A percentile compares a stretch with the other conserved stretches of the same genome.
These are phyloP conservation scores for Pristionchus fissidentatus DNA, from an alignment of 2,888 invertebrate species.

Conservation along the genomic window DNA sequence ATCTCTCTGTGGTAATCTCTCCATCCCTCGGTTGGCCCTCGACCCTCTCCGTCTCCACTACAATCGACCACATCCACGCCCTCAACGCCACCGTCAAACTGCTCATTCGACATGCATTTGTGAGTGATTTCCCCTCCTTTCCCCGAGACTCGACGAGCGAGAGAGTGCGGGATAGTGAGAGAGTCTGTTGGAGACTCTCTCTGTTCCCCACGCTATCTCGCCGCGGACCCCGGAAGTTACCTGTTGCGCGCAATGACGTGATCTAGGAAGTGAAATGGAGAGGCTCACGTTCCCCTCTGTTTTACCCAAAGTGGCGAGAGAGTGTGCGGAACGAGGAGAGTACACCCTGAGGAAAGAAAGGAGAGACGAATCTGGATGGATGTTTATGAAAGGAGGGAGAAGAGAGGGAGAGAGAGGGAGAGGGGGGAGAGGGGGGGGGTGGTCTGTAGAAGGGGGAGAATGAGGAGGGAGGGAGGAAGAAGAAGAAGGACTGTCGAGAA, in stretches of 20 bases:
- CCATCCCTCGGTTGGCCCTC: constrained; percentile 80
- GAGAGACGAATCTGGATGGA: constrained; percentile 28
- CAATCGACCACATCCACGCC: constrained; percentile 73
- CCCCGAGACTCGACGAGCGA: not conserved
- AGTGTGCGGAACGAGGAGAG: not conserved
- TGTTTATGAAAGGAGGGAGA: constrained; percentile 16
- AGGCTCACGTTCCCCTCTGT: not conserved
- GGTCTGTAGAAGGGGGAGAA: not conserved
- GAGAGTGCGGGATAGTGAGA: too few species aligned
- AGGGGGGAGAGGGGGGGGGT: not conserved
- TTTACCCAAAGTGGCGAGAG: not conserved
- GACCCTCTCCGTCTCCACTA: constrained; percentile 49
- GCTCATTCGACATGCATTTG: constrained; percentile 78
- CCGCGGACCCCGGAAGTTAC: too few species aligned
- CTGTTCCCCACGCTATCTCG: too few species aligned
- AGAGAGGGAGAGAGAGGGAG: not conserved
- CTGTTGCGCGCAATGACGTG: too few species aligned
- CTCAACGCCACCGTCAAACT: constrained; percentile 80
- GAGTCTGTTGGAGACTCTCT: too few species aligned
- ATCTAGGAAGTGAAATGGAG: too few species aligned
- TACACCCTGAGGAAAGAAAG: constrained; percentile 5
- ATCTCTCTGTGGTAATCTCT: constrained; percentile 81
- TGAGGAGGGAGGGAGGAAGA: constrained; percentile 2
- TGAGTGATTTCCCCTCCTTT: constrained; percentile 53
- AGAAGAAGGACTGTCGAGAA: too few species aligned